Evolutionary conservation across 2,113 vertebrate genomes (phyloP).

Genomic region (Todiramphus chloris): DNA sequence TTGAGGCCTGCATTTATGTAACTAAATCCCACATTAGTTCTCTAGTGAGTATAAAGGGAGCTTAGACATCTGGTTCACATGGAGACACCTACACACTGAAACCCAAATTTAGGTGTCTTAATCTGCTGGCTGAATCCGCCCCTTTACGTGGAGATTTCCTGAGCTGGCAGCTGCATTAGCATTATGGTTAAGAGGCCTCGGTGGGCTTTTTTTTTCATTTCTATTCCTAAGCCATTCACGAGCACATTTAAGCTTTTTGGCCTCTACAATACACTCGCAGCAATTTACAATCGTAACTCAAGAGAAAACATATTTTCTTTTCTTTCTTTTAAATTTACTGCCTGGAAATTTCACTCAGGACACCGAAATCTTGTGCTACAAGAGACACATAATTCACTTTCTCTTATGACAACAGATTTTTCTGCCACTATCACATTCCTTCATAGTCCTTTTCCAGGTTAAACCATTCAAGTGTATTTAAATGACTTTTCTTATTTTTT

Average conservation of each 20-base stretch:
- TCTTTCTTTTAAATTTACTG: neutral
- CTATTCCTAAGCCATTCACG: conserved; percentile 1
- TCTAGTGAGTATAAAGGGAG: neutral
- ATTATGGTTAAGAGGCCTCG: neutral
- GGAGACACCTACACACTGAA: conserved; percentile 51
- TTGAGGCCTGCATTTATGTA: neutral
- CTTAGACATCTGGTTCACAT: conserved; percentile 55
- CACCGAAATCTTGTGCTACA: neutral
- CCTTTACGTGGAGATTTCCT: conserved; percentile 15
- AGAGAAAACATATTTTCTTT: neutral
- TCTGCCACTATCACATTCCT: neutral
- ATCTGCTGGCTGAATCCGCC: conserved; percentile 14
- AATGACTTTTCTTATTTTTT: accelerated
- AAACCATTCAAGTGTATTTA: neutral
- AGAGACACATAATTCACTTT: neutral
- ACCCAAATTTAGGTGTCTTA: conserved; percentile 39
- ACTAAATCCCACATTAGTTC: conserved; percentile 13
- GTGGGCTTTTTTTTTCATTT: neutral
- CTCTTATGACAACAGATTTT: neutral
- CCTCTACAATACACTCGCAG: neutral
- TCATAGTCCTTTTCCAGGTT: neutral
- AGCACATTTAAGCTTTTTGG: neutral
- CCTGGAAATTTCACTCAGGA: neutral
- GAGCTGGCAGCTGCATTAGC: conserved; percentile 32
- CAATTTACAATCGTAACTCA: neutral